Base-by-base conservation (phyloP, 2,888 invertebrate genomes). In the Polymixis lichenea region DNA sequence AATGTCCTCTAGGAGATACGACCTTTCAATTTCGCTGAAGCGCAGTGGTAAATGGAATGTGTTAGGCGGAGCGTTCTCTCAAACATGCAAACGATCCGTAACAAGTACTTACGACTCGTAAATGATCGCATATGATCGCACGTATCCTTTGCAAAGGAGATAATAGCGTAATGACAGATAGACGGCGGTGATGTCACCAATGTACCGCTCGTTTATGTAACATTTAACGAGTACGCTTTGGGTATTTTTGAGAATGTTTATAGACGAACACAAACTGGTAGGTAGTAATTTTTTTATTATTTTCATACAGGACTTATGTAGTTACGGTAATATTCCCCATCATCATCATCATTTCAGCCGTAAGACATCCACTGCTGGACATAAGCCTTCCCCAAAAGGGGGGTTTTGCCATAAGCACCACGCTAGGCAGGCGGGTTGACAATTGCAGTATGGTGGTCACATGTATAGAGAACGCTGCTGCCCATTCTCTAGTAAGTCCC, bases 81-180 rank as follows among this genome's bases (percentile, higher is more conserved):
- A 84, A 82, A 88, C 79, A 88, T 83, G 83, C 77, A 85, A 82
- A 85, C 75, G 78, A 66, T 76, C 73, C 55, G 72, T 79, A 78
- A 85, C 84, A 80, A 85, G 78, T 82, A 82, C 87, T 85, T 81
- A 85, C 32, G 82, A 84, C 70, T 83, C 85, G 87, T 82, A 84
- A 87, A 87, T 84, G 87, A 82, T 87, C 80, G 84, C 78, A 77
- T 82, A 87, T 85, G 87, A 82, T 87, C 80, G 78, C 73, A 75
- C 77, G 75, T 86, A 85, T 87, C 86, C 87, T 85, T 80, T 78
- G 78, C 87, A 53, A 75, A 61, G 70, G 72, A 75, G 80, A 80
- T 87, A 88, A 87, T 88, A 80, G 78, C 66, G n/a, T 82, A 87
- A 86, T 86, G 87, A 88, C 75, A 75, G 76, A 88, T 72, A 86